phyloP scores from a whole-genome alignment of 2,797 vertebrate genomes.

The Simalia tracyae region DNA sequence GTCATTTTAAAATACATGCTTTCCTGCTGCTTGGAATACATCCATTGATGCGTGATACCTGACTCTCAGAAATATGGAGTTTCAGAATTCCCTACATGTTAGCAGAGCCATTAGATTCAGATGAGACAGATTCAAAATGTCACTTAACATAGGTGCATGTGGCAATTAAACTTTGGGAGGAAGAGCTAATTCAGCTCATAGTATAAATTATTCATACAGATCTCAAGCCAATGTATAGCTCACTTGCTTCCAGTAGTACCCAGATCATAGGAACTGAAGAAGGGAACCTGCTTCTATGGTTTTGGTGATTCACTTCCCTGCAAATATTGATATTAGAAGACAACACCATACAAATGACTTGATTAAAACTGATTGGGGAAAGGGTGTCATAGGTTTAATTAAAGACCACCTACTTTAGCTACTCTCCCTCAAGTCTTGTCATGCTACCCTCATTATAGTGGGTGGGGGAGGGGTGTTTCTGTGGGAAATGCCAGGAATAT shows the following conservation, averaged over 20 bases:
- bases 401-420: neutral
- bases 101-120: neutral
- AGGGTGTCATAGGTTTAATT: neutral
- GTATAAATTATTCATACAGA: neutral
- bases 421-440: neutral
- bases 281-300: neutral
- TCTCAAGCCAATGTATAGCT: neutral
- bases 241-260: neutral
- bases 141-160: neutral
- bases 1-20: neutral
- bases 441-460: neutral
- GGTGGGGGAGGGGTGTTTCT: no score
- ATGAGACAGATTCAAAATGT: neutral
- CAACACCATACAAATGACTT: neutral
- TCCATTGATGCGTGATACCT: neutral
- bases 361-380: neutral
- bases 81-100: neutral
- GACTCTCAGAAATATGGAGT: neutral
- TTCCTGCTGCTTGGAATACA: neutral
- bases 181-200: neutral
- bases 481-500: neutral
- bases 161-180: neutral
- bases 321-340: neutral
- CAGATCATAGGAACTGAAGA: neutral
- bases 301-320: neutral